Evolutionary conservation across 2,888 invertebrate species (phyloP).

Genomic region (Mythimna lalbum): DNA sequence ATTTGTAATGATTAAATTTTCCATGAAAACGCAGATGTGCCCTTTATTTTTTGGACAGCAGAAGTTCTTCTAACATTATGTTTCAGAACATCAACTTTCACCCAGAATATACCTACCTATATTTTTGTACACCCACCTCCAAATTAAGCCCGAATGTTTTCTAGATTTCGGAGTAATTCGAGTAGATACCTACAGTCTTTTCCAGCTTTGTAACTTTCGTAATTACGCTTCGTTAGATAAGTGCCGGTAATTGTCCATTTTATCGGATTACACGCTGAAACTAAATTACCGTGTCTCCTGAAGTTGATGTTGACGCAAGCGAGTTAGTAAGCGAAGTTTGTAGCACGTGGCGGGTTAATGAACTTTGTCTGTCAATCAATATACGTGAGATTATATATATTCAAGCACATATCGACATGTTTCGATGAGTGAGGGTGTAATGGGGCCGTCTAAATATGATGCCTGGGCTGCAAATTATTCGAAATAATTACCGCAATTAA

Average conservation of each 20-base stretch:
- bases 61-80: constrained; percentile 29
- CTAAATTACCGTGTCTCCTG: constrained; percentile 43
- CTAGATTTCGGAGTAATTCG: constrained; percentile 33
- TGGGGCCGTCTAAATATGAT: too few relatives aligned
- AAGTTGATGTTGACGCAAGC: constrained; percentile 33
- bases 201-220: constrained; percentile 33
- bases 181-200: constrained; percentile 11
- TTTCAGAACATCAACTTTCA: constrained; percentile 18
- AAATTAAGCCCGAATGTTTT: constrained; percentile 25
- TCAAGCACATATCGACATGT: too few relatives aligned
- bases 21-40: background rate
- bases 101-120: background rate
- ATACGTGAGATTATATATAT: background rate
- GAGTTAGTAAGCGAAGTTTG: constrained; percentile 32
- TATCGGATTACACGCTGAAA: constrained; percentile 47
- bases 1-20: background rate
- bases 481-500: too few relatives aligned
- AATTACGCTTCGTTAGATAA: constrained; percentile 48
- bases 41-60: background rate
- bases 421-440: too few relatives aligned
- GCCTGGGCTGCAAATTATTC: too few relatives aligned
- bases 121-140: constrained; percentile 22
- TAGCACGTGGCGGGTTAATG: constrained; percentile 17
- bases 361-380: constrained; percentile 7
- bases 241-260: constrained; percentile 51